Percentiles rank a stretch among this genome's conserved stretches.
Conservation (phyloP, 1,140 invertebrate species). For the Temnothorax longispinosus region DNA sequence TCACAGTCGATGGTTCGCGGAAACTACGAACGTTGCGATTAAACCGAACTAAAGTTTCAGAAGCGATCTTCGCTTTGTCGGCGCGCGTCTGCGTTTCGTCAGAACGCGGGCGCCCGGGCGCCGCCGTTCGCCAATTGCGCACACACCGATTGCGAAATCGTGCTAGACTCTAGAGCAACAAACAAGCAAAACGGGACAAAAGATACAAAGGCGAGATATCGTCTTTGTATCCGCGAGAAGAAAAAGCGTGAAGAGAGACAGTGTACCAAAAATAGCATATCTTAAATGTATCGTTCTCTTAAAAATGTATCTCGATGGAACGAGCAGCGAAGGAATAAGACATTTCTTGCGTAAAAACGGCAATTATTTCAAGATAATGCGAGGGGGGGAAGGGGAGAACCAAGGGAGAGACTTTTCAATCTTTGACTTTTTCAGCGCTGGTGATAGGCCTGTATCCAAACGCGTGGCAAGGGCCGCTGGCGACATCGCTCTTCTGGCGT, state of each 20-base stretch:
- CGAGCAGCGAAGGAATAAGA: background rate
- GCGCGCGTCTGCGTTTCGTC: background rate
- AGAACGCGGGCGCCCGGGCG: background rate
- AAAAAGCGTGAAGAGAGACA: background rate
- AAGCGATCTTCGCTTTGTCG: background rate
- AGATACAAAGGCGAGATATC: background rate
- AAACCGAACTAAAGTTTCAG: background rate
- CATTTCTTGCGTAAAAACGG: background rate
- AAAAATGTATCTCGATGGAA: background rate
- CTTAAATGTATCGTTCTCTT: background rate
- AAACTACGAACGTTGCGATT: background rate
- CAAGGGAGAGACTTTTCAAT: background rate
- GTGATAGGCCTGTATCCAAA: conserved; percentile 83
- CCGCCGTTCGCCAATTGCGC: conserved; percentile 24
- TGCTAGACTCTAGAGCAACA: background rate
- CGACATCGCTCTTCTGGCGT: conserved; percentile 85
- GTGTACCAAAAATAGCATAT: background rate
- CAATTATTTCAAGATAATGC: background rate
- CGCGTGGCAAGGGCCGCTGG: conserved; percentile 84
- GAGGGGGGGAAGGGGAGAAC: background rate
- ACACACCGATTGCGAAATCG: background rate
- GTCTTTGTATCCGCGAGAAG: background rate
- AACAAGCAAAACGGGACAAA: background rate
- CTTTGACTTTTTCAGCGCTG: conserved; percentile 79
- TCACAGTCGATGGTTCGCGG: background rate